phyloP scores from a whole-genome alignment of 2,888 invertebrate genomes.

The Agrypnus murinus region DNA sequence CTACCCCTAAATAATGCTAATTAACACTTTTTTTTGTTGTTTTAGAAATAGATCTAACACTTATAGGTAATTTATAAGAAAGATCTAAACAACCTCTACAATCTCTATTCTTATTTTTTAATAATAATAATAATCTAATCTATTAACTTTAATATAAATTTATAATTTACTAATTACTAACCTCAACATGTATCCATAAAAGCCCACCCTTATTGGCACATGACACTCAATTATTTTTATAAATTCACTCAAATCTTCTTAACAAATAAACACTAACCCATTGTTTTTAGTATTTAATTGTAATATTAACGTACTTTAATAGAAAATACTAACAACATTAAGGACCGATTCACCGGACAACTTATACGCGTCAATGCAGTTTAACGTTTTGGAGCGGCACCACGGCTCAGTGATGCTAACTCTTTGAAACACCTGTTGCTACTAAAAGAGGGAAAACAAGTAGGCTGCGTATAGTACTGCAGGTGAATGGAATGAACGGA shows the following conservation, averaged over 20 bases:
- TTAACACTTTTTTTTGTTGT: too few relatives aligned
- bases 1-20: too few relatives aligned
- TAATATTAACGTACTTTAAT: neutral
- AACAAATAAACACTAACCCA: conserved; percentile 26
- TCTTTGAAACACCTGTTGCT: conserved; percentile 58
- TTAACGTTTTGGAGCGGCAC: conserved; percentile 34
- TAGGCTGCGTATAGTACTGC: conserved; percentile 56
- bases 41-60: too few relatives aligned
- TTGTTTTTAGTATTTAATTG: neutral
- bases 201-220: neutral
- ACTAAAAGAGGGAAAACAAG: conserved; percentile 58
- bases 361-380: conserved; percentile 13
- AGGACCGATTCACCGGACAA: conserved; percentile 1
- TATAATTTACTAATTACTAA: conserved; percentile 5
- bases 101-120: too few relatives aligned
- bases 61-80: too few relatives aligned
- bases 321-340: conserved; percentile 1
- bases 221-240: neutral
- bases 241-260: neutral
- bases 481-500: conserved; percentile 57
- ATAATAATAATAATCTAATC: too few relatives aligned
- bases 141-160: too few relatives aligned
- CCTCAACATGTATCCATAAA: conserved; percentile 34
- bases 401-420: conserved; percentile 50
- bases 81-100: too few relatives aligned